These are phyloP conservation scores for Ianthella basta DNA, from an alignment of 37 sponge, comb jelly and placozoan genomes.

Conservation along the genomic window DNA sequence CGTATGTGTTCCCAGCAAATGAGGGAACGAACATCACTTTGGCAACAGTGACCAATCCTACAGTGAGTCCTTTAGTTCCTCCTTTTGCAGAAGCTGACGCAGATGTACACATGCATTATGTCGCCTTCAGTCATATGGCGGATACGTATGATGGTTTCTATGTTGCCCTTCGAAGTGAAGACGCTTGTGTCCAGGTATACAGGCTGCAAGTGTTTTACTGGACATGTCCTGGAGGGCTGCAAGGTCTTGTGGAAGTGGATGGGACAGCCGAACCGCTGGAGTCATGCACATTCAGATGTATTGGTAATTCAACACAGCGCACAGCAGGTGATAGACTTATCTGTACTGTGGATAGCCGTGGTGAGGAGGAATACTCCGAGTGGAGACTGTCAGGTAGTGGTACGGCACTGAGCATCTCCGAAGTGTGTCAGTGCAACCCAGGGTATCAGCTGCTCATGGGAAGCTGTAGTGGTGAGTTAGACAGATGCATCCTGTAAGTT, in stretches of 20 bases:
- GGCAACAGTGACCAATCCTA: background rate
- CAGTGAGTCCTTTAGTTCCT: background rate
- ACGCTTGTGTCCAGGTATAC: background rate
- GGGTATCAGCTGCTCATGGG: too few relatives aligned
- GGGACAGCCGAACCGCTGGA: too few relatives aligned
- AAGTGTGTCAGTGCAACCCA: too few relatives aligned
- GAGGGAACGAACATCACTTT: background rate
- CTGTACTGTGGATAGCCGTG: too few relatives aligned
- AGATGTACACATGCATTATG: background rate
- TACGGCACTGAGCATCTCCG: too few relatives aligned
- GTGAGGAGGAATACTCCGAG: too few relatives aligned
- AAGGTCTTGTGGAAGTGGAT: background rate
- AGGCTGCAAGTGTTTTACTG: constrained; percentile 9
- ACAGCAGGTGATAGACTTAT: too few relatives aligned
- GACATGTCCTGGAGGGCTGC: constrained; percentile 2
- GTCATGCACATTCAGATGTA: too few relatives aligned
- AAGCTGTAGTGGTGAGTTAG: too few relatives aligned
- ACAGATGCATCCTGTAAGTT: too few relatives aligned
- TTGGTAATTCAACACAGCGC: too few relatives aligned
- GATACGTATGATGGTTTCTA: background rate
- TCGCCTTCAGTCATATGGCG: background rate
- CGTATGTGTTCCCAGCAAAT: background rate
- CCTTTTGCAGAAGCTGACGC: background rate
- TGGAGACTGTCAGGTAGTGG: too few relatives aligned
- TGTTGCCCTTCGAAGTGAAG: background rate